A percentile compares a stretch with the other conserved stretches of the same genome.
Evolutionary conservation across 2,113 vertebrate genomes (phyloP).

Genomic region (Cynocephalus volans): DNA sequence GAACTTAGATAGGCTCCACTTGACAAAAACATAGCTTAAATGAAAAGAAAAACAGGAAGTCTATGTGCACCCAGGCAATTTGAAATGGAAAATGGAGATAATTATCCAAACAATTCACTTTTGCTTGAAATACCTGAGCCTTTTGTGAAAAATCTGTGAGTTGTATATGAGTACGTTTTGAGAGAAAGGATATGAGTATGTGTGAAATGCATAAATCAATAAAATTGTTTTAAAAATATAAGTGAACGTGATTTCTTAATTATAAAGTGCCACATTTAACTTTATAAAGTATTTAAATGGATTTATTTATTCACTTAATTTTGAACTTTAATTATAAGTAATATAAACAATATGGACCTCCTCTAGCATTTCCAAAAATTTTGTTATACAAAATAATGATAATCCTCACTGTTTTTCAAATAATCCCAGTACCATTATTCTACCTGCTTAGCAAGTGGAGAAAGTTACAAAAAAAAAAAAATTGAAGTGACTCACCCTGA

Average conservation of each 20-base stretch:
- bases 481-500: neutral
- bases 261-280: constrained; percentile 11
- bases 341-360: neutral
- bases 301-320: constrained; percentile 24
- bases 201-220: constrained; percentile 28
- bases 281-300: constrained; percentile 21
- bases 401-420: constrained; percentile 26
- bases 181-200: neutral
- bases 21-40: constrained; percentile 18
- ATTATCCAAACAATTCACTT: constrained; percentile 4
- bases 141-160: constrained; percentile 49
- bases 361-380: constrained; percentile 34
- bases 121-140: neutral
- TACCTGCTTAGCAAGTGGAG: neutral
- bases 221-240: constrained; percentile 25
- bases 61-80: neutral
- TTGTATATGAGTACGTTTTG: neutral
- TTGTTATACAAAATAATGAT: constrained; percentile 19
- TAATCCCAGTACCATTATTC: constrained; percentile 1
- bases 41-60: constrained; percentile 13
- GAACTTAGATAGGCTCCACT: neutral
- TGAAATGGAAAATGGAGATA: constrained; percentile 41
- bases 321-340: constrained; percentile 25
- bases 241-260: constrained; percentile 10
- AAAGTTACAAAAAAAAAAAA: neutral